These are phyloP conservation scores for Agrochola lychnidis DNA, from an alignment of 2,888 invertebrate genomes.

Conservation along the genomic window DNA sequence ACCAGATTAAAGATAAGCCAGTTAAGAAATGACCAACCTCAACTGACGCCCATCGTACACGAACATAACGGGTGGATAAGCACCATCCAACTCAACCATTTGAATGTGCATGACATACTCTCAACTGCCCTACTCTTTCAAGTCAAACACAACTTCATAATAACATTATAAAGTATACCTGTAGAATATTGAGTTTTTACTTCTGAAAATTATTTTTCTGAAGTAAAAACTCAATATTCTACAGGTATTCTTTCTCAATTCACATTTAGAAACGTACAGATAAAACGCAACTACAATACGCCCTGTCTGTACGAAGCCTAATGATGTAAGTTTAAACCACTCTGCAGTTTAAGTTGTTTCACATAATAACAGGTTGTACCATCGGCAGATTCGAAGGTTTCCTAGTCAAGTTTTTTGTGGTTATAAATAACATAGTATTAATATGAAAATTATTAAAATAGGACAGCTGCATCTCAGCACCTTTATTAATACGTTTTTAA, in stretches of 20 bases:
- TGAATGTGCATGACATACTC: too few species aligned
- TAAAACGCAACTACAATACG: not conserved
- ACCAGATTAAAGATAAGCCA: too few species aligned
- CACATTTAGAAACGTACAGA: not conserved
- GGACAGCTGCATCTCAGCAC: constrained; percentile 2
- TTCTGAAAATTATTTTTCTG: too few species aligned
- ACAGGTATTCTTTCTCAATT: not conserved
- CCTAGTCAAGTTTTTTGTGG: constrained; percentile 20
- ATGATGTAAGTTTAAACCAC: constrained; percentile 16
- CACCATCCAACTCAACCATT: too few species aligned
- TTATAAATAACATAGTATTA: constrained; percentile 19
- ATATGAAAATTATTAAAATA: not conserved
- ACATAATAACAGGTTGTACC: constrained; percentile 29
- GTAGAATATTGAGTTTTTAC: too few species aligned
- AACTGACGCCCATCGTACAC: too few species aligned
- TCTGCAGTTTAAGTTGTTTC: constrained; percentile 23
- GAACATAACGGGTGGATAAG: too few species aligned
- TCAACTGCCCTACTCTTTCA: too few species aligned
- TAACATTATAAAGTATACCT: too few species aligned
- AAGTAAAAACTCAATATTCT: not conserved
- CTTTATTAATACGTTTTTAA: not conserved
- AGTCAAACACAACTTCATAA: too few species aligned
- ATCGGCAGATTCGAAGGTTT: constrained; percentile 32
- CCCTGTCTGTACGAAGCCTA: not conserved
- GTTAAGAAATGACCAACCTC: too few species aligned